Evolutionary conservation across 2,113 vertebrate genomes (phyloP), one percentile per base, ranked within the genome.

Genomic region (Ramphastos sulfuratus): DNA sequence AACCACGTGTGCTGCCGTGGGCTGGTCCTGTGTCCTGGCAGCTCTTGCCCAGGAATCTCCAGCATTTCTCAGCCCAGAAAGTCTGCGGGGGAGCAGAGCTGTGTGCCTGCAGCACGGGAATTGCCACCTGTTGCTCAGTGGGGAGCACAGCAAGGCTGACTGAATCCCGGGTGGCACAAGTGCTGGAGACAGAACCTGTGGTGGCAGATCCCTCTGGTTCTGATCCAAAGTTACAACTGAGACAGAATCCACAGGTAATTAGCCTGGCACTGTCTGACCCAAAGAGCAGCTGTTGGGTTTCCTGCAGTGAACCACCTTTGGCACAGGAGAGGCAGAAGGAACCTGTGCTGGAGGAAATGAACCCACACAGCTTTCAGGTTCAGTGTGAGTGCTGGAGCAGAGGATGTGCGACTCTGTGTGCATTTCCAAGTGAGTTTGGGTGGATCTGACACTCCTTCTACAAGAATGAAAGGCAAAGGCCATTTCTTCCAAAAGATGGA

Each of bases 201-300:
- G n/a, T 23, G 23, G 28, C 27, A 65, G 75, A 83, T 39, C 27
- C 23, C 48, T 50, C 72, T 76, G 55, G 23, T 80, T 46, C 63
- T 73, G 13, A 39, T 24, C 19, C 33, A 61, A 14, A 6, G 4
- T 60, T 42, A 9, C 25, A 44, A 20, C 8, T 7, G 19, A 15
- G n/a, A 28, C 28, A 42, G 25, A 7, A 17, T 48, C 42, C 12
- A 1, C 0, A 1, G 16, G 12, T 65, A 73, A 54, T 11, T 44
- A 37, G 25, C 14, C 67, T 58, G 39, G 12, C 17, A 35, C 54
- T 1, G 7, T 12, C 20, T 35, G 39, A 19, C 46, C 72, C 52
- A 33, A 59, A 33, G 0, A 58, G 60, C 60, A 82, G 37, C 20
- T 0, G 0, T 64, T 78, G 84, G 4, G 17, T 71, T 74, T 55